Base-by-base conservation (phyloP, 2,888 invertebrate species). In the Leucozona laternaria region DNA sequence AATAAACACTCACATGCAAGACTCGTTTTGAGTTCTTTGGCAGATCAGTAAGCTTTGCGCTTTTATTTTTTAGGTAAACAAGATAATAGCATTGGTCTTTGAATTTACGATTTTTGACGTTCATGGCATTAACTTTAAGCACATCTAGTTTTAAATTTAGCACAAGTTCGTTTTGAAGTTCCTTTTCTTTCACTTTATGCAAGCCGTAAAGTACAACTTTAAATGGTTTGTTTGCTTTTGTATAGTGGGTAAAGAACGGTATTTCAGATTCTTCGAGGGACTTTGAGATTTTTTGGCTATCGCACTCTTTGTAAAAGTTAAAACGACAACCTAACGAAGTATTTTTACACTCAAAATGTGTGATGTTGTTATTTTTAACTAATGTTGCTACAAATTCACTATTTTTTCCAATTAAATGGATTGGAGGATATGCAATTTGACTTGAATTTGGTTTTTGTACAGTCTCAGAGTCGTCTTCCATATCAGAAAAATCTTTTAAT, bases 171-270 rank as follows among this genome's bases (percentile, higher is more conserved):
- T 53, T 53, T 15, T 13, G 28, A 15, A 28, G 53, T 5, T 53
- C 28, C 28, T 53, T n/a, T 53, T 53, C 53, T 53, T 53, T 53
- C 25, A 53, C 53, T 53, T 53, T 53, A 28, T 53, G 28, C 28
- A 53, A 53, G 53, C 53, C 53, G 15, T 53, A 28, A 53, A 53
- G 53, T 28, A 53, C 50, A 53, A 53, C 53, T 48, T 53, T 53
- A 15, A 53, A 50, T 53, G 28, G 53, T 53, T 53, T 53, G 15
- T 53, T 53, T 5, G 28, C 28, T 53, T 53, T 15, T 15, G 53
- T 53, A 28, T 53, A 28, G 15, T 53, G 53, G 15, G 53, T 53
- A 28, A 53, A 53, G 53, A 28, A 53, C 48, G 22, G 48, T 13
- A 53, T 28, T 53, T 53, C 2, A 15, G 28, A 15, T 53, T 53